phyloP scores from a whole-genome alignment of 1,140 invertebrate genomes.

The Aplysia californica region DNA sequence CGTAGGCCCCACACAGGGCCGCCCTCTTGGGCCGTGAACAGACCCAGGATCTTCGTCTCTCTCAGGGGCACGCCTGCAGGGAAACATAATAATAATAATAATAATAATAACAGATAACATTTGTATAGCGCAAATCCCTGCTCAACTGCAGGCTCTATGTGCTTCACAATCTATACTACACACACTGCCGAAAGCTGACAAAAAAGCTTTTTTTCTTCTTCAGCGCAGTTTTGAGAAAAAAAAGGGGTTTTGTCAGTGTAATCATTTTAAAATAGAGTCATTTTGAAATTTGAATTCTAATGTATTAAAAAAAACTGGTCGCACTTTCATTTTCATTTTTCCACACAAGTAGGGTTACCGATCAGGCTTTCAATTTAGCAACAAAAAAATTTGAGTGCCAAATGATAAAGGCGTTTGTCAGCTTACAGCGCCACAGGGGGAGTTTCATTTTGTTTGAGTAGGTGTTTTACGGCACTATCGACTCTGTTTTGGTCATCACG shows the following conservation, averaged over 20 bases:
- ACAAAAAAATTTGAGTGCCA: not conserved
- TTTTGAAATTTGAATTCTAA: not conserved
- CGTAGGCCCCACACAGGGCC: slow-evolving; percentile 52
- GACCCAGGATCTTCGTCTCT: slow-evolving; percentile 47
- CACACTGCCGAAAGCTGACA: too few species aligned
- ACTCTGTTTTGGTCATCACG: too few species aligned
- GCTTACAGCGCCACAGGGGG: not conserved
- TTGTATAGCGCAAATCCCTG: too few species aligned
- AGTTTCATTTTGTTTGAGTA: not conserved
- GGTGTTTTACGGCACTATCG: too few species aligned
- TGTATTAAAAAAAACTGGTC: not conserved
- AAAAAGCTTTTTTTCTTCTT: too few species aligned
- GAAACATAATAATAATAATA: too few species aligned
- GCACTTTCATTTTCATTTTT: not conserved
- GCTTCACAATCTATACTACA: too few species aligned
- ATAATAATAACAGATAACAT: too few species aligned
- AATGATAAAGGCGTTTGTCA: not conserved
- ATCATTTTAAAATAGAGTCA: too few species aligned
- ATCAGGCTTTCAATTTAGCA: not conserved
- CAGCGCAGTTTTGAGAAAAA: not conserved
- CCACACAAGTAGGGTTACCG: too few species aligned
- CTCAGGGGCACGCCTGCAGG: slow-evolving; percentile 46
- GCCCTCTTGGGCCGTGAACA: slow-evolving; percentile 44
- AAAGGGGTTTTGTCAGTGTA: too few species aligned
- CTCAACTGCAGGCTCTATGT: too few species aligned